These are phyloP conservation scores for Reticulitermes speratus DNA, from an alignment of 1,140 invertebrate genomes.

Conservation along the genomic window DNA sequence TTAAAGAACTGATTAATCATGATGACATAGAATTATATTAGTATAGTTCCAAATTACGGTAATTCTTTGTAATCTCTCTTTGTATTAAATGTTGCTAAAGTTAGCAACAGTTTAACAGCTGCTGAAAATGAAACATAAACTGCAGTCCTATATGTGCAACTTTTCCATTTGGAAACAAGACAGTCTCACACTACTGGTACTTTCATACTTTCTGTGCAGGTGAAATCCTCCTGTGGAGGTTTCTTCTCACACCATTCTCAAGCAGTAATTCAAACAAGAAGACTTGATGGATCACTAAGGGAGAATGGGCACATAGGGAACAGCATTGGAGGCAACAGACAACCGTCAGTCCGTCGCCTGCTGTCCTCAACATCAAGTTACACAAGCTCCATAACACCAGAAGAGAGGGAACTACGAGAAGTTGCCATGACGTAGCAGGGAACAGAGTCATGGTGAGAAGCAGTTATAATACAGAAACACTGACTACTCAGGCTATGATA, in stretches of 20 bases:
- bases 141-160: no score
- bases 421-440: constrained; percentile 38
- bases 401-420: constrained; percentile 43
- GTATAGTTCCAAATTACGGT: no score
- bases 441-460: not conserved
- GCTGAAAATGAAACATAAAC: no score
- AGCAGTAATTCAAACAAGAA: not conserved
- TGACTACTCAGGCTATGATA: not conserved
- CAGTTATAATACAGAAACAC: not conserved
- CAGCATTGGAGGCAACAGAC: constrained; percentile 37
- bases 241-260: not conserved
- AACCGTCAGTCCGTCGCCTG: constrained; percentile 43
- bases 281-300: constrained; percentile 19
- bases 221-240: constrained; percentile 10
- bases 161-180: no score
- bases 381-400: constrained; percentile 40
- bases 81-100: no score
- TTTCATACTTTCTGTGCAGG: constrained; percentile 5
- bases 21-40: no score
- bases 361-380: constrained; percentile 39
- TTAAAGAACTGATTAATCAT: no score
- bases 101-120: no score
- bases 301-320: constrained; percentile 38
- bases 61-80: no score
- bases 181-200: not conserved